Evolutionary conservation across 1,140 invertebrate genomes (phyloP), one percentile per base, ranked within the genome.

Genomic region (Glomeris maerens): DNA sequence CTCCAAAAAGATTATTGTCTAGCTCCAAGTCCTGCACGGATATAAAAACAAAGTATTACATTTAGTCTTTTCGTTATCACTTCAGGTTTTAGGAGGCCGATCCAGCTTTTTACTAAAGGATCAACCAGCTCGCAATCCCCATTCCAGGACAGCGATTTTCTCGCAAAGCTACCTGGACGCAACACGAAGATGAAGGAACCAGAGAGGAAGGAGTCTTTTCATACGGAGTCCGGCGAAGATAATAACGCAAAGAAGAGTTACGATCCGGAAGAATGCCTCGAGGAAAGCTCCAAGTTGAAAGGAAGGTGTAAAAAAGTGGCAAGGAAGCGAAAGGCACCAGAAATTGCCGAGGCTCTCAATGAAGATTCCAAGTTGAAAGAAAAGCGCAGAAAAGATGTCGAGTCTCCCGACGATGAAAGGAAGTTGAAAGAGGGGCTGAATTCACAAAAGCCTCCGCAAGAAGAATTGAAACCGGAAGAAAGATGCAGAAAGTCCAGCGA

Each of bases 61-160:
- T 23, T 14, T 49, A 27, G 14, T 48, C 54, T 41, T 50, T 51
- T 4, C 25, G 10, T 56, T 58, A 1, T n/a, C n/a, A n/a, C n/a
- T n/a, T n/a, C 53, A 68, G 66, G 89, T 4, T 95, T 95, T 62
- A 79, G 84, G 53, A 70, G 89, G 47, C 86, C 88, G 1, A 83
- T 93, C 42, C 83, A 87, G 58, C 67, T 93, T 17, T 93, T 82
- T 61, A 81, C 78, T 14, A 89, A 89, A 67, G 75, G 77, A n/a
- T n/a, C 36, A 74, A 74, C 40, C 56, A 56, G 68, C 74, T 63
- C 73, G 47, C 47, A 31, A 57, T 49, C 57, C 55, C 27, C 47
- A 47, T 22, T 50, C 50, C 22, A 29, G 27, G 40, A 49, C n/a
- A n/a, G n/a, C n/a, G n/a, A n/a, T n/a, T n/a, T n/a, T n/a, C n/a